phyloP scores from a whole-genome alignment of 2,797 vertebrate genomes.

The Urophycis tenuis region DNA sequence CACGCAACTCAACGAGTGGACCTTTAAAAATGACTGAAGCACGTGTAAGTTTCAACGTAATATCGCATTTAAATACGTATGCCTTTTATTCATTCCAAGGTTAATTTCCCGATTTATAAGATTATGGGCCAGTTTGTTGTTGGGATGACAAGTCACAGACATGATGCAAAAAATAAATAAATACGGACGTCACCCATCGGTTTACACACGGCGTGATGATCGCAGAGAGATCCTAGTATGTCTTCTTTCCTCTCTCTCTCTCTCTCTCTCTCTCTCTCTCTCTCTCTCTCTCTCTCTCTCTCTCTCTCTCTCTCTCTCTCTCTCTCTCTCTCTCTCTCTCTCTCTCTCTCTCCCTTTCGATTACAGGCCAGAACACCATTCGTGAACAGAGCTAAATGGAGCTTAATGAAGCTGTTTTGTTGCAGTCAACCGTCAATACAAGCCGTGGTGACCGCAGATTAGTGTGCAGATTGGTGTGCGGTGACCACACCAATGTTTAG shows the following conservation, averaged over 20 bases:
- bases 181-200: not conserved
- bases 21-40: not conserved
- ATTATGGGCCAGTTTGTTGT: not conserved
- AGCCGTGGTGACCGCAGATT: not conserved
- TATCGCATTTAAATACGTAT: not conserved
- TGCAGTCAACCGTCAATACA: not conserved
- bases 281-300: not conserved
- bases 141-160: not conserved
- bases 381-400: not conserved
- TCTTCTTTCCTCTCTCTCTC: not conserved
- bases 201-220: not conserved
- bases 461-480: not conserved
- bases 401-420: not conserved
- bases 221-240: not conserved
- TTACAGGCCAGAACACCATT: not conserved
- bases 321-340: not conserved
- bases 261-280: not conserved
- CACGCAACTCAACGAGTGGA: not conserved
- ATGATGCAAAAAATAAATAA: not conserved
- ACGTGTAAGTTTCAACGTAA: not conserved
- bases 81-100: not conserved
- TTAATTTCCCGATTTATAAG: not conserved
- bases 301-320: not conserved
- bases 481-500: not conserved
- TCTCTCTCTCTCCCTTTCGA: not conserved